Percentiles rank a stretch among this genome's conserved stretches.
phyloP scores from a whole-genome alignment of 2,888 invertebrate species.

The Coenonympha glycerion region DNA sequence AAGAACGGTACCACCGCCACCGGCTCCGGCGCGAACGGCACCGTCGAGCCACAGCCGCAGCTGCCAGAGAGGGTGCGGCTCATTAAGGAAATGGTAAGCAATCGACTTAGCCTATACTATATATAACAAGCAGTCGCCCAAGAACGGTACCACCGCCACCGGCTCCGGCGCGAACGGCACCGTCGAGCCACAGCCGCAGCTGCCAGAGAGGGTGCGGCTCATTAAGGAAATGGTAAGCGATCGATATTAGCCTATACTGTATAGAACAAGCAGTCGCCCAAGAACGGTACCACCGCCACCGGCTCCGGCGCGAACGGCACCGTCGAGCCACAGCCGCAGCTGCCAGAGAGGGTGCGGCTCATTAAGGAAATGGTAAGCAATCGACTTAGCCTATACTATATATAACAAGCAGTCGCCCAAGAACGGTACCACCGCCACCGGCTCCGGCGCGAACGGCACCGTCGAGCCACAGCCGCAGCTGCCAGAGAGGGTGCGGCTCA shows the following conservation, averaged over 20 bases:
- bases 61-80: slow-evolving; percentile 75
- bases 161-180: slow-evolving; percentile 28
- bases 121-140: slow-evolving; percentile 34
- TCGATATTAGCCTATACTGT: too few species aligned
- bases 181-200: slow-evolving; percentile 30
- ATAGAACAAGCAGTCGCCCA: slow-evolving; percentile 35
- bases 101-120: too few species aligned
- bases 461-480: slow-evolving; percentile 40
- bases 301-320: slow-evolving; percentile 28
- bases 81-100: slow-evolving; percentile 78
- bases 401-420: slow-evolving; percentile 34
- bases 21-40: slow-evolving; percentile 27
- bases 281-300: slow-evolving; percentile 37
- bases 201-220: slow-evolving; percentile 75
- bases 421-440: slow-evolving; percentile 36
- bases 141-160: slow-evolving; percentile 37
- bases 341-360: slow-evolving; percentile 75
- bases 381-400: too few species aligned
- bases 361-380: slow-evolving; percentile 78
- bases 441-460: slow-evolving; percentile 28
- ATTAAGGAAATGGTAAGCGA: slow-evolving; percentile 78
- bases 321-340: slow-evolving; percentile 30
- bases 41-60: slow-evolving; percentile 30
- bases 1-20: slow-evolving; percentile 38
- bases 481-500: slow-evolving; percentile 73